Evolutionary conservation across 2,888 invertebrate species (phyloP), one percentile per base, ranked within the genome.

Genomic region (Apodemia mormo): DNA sequence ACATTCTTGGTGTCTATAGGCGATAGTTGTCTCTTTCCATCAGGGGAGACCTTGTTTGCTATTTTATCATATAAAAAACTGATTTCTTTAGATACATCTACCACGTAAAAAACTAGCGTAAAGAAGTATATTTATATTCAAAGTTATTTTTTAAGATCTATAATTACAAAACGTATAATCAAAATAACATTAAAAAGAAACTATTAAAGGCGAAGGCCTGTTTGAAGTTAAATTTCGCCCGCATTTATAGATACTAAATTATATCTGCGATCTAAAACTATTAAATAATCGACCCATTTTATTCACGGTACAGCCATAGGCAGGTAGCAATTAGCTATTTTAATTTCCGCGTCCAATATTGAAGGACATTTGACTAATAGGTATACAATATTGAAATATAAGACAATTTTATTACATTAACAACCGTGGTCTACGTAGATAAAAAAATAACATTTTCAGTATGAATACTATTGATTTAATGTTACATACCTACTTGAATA

Each of bases 321-420:
- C 86, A 87, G 85, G 85, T 85, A 88, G 88, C 86, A 84, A 89
- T 88, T 87, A 86, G 82, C 82, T 79, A 75, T 81, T 82, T 86
- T 84, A 86, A 90, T 89, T 89, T 90, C 90, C 89, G 89, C 83
- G 78, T 89, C 82, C 77, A 82, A 84, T 83, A 61, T 61, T 66
- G 52, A 49, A 66, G 66, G 69, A 68, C 72, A 65, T 68, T 67
- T 54, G 65, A 37, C 65, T 67, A 56, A 64, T 71, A 71, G 45
- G 30, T 45, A 66, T 65, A 40, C 12, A n/a, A 49, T 45, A 12
- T 30, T 66, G 30, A 66, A 52, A 30, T 14, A 49, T 49, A 14
- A 45, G 49, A 49, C 49, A 49, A 49, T 14, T 49, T 49, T 49
- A 49, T 49, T 49, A 49, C 49, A 49, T 14, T 49, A 14, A 14